Evolutionary conservation across 2,797 vertebrate genomes (phyloP).

Genomic region (Microchirus variegatus): DNA sequence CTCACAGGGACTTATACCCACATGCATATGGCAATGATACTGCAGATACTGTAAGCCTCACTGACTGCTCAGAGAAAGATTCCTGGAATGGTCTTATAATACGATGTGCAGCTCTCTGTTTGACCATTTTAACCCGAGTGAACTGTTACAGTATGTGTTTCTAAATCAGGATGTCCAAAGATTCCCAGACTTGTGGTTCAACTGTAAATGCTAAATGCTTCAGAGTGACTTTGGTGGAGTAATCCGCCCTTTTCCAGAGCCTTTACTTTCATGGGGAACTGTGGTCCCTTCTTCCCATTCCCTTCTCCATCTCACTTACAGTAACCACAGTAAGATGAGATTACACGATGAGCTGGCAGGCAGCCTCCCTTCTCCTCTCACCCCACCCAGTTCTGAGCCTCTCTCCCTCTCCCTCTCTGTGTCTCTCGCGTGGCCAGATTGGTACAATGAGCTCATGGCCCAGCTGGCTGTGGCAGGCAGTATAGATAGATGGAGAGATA

Average conservation of each 20-base stretch:
- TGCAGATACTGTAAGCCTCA: neutral
- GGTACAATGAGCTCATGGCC: conserved; percentile 69
- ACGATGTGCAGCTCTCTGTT: neutral
- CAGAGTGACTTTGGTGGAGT: conserved; percentile 27
- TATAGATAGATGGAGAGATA: conserved; percentile 23
- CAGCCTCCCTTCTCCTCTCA: conserved; percentile 49
- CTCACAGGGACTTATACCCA: too few relatives aligned
- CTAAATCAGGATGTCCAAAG: conserved; percentile 31
- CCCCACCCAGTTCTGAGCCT: conserved; percentile 47
- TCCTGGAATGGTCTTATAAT: neutral
- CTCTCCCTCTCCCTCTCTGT: conserved; percentile 16
- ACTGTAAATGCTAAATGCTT: conserved; percentile 60
- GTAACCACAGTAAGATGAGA: conserved; percentile 71
- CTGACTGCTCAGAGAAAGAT: neutral
- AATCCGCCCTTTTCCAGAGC: conserved; percentile 63
- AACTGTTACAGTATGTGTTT: conserved; percentile 37
- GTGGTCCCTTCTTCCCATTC: conserved; percentile 60
- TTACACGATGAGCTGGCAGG: conserved; percentile 69
- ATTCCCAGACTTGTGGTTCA: conserved; percentile 54
- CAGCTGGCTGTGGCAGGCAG: conserved; percentile 61
- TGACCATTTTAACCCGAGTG: conserved; percentile 3
- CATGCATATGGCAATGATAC: too few relatives aligned
- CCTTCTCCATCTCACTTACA: conserved; percentile 67
- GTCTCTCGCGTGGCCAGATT: conserved; percentile 35
- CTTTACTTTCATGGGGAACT: conserved; percentile 60